Conservation (phyloP, 2,113 vertebrate genomes). For the Dendropsophus ebraccatus region DNA sequence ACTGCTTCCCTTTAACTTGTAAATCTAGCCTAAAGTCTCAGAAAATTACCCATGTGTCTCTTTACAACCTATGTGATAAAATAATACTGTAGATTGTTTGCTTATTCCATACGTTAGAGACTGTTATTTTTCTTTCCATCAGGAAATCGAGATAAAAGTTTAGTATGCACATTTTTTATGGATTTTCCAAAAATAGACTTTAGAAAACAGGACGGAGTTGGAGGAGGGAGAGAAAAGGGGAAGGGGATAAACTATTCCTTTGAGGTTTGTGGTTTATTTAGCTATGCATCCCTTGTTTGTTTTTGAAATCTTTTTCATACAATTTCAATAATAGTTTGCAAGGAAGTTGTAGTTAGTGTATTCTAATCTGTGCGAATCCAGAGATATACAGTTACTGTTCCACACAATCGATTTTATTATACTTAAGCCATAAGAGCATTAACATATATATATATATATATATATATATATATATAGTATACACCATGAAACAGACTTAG, state of each 20-base stretch:
- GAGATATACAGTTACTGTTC: neutral
- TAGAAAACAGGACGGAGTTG: conserved; percentile 25
- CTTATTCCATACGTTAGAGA: neutral
- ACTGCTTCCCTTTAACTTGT: too few relatives aligned
- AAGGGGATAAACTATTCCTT: conserved; percentile 20
- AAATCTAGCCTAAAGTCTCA: neutral
- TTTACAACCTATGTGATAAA: neutral
- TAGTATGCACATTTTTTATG: conserved; percentile 22
- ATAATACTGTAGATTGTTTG: neutral
- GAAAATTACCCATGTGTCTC: neutral
- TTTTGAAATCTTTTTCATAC: conserved; percentile 31
- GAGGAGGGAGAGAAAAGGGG: neutral
- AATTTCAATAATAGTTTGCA: conserved; percentile 18
- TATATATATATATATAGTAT: too few relatives aligned
- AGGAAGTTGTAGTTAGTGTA: neutral
- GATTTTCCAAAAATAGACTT: conserved; percentile 42
- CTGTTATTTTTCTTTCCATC: neutral
- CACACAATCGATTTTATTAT: too few relatives aligned
- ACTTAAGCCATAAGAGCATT: too few relatives aligned
- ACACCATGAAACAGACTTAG: too few relatives aligned
- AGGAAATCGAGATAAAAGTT: conserved; percentile 1
- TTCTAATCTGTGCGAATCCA: neutral
- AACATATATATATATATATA: too few relatives aligned
- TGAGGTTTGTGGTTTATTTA: conserved; percentile 36
- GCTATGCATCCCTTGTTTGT: neutral